Conservation (phyloP, 1,140 invertebrate species). For the Uloborus diversus region DNA sequence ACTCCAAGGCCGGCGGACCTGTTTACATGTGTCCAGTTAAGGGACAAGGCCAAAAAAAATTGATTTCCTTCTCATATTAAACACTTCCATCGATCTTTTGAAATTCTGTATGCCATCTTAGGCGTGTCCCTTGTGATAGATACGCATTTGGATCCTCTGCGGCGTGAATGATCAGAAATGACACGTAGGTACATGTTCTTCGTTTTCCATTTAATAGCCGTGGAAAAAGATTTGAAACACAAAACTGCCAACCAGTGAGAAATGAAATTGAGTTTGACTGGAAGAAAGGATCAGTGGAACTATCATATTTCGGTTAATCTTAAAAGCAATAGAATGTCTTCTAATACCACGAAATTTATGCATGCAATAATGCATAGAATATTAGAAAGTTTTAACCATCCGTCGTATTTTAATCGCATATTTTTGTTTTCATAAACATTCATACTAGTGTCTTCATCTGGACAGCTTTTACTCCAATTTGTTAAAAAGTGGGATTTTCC, state of each 20-base stretch:
- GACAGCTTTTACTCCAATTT: too few species aligned
- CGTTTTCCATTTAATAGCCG: neutral
- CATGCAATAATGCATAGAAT: too few species aligned
- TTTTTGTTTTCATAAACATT: too few species aligned
- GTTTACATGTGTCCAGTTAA: constrained; percentile 39
- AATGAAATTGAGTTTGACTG: neutral
- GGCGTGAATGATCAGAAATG: too few species aligned
- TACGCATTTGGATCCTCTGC: too few species aligned
- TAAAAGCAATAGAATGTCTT: too few species aligned
- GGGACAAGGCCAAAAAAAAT: constrained; percentile 39
- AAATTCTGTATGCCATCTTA: neutral
- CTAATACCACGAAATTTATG: too few species aligned
- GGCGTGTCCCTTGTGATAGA: neutral
- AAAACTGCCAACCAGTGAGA: neutral
- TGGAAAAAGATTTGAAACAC: neutral
- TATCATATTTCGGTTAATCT: neutral
- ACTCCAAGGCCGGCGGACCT: constrained; percentile 38
- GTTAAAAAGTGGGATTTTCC: too few species aligned
- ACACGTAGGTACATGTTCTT: neutral
- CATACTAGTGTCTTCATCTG: too few species aligned
- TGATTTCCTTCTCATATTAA: constrained; percentile 24
- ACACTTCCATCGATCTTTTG: constrained; percentile 17
- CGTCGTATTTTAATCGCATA: too few species aligned
- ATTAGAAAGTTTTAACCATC: too few species aligned
- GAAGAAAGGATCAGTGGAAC: neutral